phyloP scores from a whole-genome alignment of 2,113 vertebrate genomes.

The Herpetotheres cachinnans region DNA sequence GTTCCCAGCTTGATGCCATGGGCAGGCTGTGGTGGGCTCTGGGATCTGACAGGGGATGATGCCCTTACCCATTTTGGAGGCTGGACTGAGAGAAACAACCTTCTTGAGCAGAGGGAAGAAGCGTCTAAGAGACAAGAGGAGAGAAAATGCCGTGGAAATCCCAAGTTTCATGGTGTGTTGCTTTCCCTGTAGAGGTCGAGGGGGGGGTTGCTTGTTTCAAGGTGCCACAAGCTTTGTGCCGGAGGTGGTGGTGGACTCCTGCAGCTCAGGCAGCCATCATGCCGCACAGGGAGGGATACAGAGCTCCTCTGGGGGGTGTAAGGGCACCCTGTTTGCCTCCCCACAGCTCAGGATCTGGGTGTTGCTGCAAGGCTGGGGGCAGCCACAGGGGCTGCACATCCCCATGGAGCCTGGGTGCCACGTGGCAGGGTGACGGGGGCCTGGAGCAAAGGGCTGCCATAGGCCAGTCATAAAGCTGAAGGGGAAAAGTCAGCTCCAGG shows the following conservation, averaged over 20 bases:
- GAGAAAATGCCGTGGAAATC: neutral
- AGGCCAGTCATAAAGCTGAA: neutral
- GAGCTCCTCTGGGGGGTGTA: neutral
- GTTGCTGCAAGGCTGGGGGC: neutral
- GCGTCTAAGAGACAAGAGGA: neutral
- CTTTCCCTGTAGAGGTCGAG: neutral
- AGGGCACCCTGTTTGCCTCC: neutral
- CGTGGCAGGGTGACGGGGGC: no score
- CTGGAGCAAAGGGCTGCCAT: accelerated
- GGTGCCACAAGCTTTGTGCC: neutral
- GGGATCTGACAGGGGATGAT: neutral
- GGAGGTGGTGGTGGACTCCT: neutral
- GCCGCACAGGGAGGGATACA: neutral
- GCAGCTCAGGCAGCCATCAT: neutral
- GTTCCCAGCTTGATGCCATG: accelerated
- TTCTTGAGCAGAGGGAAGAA: neutral
- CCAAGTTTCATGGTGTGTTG: neutral
- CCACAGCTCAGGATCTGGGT: accelerated
- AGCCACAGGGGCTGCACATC: neutral
- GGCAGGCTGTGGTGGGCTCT: neutral
- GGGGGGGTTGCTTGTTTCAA: neutral
- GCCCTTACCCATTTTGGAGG: neutral
- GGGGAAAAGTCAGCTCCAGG: neutral
- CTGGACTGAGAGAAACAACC: neutral
- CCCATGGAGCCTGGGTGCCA: accelerated